Evolutionary conservation across 2,888 invertebrate genomes (phyloP), one percentile per base, ranked within the genome.

Genomic region (Drosophila mayaguana): DNA sequence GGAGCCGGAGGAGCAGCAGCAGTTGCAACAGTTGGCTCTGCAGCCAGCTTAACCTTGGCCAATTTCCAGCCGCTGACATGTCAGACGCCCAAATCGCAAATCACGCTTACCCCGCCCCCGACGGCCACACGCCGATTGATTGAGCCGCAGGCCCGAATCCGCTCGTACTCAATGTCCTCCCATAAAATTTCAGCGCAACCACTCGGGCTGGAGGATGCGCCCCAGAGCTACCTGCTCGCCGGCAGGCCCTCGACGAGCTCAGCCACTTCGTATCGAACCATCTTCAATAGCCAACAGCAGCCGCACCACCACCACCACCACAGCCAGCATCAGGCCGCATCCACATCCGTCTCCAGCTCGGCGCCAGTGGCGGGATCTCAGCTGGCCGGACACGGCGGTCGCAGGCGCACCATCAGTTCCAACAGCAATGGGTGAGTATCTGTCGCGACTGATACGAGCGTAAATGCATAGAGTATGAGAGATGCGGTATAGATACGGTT

Each of bases 391-490:
- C 83, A 87, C 55, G 76, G 78, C 56, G 87, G 75, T 62, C 89
- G 93, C 78, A 89, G 93, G 72, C 91, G 93, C 38, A 93, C 93
- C 62, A 93, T 92, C 66, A 93, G 93, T 79, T 92, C 93, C 60
- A 93, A 93, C 67, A 93, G 93, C 78, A 93, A 92, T 82, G 93
- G 93, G 93, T 93, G 75, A 89, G 91, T 81, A 16, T 11, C 14
- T n/a, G 8, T 8, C 2, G 8, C 0, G 40, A 40, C 8, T n/a
- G 14, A 25, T n/a, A n/a, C n/a, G n/a, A n/a, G n/a, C n/a, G 25
- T 25, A 3, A 25, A 28, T 34, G 0, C 12, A 34, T 34, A 34
- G 34, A 34, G 12, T 34, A 12, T 34, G 3, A 5, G 3, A 5
- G 5, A 25, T 25, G 25, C 25, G 6, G 25, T 25, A 25, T 25